phyloP scores from a whole-genome alignment of 2,888 invertebrate genomes.

The Tinea semifulvella region DNA sequence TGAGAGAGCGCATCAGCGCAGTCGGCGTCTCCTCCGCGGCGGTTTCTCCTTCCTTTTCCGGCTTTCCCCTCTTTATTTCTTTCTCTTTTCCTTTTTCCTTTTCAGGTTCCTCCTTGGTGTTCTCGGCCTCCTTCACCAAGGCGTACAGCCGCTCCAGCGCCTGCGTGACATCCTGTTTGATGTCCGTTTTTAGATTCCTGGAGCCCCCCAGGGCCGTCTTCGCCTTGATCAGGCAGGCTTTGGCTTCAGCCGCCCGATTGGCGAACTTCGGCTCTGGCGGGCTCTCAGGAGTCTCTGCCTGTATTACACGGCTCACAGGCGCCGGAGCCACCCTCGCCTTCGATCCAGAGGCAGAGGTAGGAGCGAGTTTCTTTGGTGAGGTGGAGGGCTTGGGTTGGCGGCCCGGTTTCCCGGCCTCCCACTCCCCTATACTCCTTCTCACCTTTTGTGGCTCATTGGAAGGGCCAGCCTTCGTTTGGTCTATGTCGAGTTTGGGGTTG shows the following conservation, averaged over 20 bases:
- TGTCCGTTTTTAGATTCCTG: too few relatives aligned
- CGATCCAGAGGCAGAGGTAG: background rate
- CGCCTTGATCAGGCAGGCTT: background rate
- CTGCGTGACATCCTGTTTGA: background rate
- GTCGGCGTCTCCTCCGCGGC: too few relatives aligned
- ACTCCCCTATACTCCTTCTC: background rate
- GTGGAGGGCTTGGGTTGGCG: background rate
- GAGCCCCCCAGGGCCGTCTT: background rate
- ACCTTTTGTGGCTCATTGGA: background rate
- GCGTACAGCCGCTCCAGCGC: background rate
- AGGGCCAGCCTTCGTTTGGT: background rate
- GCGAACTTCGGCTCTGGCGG: too few relatives aligned
- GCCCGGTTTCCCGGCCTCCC: background rate
- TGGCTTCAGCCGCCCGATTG: background rate
- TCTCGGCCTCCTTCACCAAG: background rate
- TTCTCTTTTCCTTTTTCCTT: background rate
- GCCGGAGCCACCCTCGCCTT: background rate
- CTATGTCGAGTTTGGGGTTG: background rate
- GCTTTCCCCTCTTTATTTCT: background rate
- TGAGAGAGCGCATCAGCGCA: too few relatives aligned
- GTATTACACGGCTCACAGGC: too few relatives aligned
- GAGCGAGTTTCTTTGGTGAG: background rate
- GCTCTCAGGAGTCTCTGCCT: too few relatives aligned
- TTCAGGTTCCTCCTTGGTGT: background rate
- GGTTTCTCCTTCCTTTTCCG: background rate